Evolutionary conservation across 2,113 vertebrate species (phyloP).

Genomic region (Xenus cinereus): DNA sequence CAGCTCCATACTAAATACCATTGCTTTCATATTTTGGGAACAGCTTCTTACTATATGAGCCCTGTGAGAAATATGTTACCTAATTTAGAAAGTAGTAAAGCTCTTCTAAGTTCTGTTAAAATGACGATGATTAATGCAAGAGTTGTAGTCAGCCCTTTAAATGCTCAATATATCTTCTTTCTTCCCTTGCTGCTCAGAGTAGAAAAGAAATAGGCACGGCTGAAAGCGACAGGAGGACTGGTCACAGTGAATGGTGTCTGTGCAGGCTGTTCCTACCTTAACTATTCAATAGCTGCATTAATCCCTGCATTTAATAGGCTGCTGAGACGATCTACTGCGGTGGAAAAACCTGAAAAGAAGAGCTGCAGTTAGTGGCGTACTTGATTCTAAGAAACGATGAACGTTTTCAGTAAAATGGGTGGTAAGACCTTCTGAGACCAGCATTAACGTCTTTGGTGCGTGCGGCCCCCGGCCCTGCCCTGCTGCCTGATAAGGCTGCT

Average conservation of each 20-base stretch:
- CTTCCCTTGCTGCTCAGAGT: neutral
- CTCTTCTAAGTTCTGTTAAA: constrained; percentile 35
- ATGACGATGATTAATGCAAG: constrained; percentile 40
- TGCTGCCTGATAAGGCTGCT: neutral
- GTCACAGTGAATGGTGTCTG: neutral
- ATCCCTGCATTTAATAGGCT: neutral
- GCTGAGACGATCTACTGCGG: neutral
- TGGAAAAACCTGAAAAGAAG: neutral
- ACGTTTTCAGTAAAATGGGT: neutral
- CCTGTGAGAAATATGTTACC: neutral
- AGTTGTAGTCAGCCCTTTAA: constrained; percentile 22
- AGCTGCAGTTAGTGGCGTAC: neutral
- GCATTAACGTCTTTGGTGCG: neutral
- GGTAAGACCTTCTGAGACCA: neutral
- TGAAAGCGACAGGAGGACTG: neutral
- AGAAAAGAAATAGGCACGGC: neutral
- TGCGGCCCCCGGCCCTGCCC: neutral
- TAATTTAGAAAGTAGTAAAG: constrained; percentile 53
- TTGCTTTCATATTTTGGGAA: neutral
- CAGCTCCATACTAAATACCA: neutral
- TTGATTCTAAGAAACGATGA: neutral
- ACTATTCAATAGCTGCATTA: neutral
- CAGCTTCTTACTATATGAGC: neutral
- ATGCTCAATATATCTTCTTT: neutral
- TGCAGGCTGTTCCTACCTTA: neutral